phyloP scores from a whole-genome alignment of 2,888 invertebrate species.

The Bembecia ichneumoniformis region DNA sequence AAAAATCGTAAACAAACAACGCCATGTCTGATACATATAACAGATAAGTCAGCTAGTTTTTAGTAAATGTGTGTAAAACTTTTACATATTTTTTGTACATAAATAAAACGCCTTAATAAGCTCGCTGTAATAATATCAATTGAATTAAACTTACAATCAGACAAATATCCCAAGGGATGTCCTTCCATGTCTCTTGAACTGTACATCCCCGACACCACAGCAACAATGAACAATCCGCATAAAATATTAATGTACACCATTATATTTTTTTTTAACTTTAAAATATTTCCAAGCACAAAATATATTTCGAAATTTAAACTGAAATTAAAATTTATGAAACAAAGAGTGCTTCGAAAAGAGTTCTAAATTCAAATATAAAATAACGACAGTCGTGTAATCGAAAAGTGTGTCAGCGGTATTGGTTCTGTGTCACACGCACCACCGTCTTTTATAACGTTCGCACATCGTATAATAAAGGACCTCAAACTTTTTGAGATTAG shows the following conservation, averaged over 20 bases:
- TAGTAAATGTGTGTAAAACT: no score
- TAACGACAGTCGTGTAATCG: neutral
- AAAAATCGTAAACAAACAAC: no score
- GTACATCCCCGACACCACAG: conserved; percentile 21
- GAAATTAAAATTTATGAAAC: neutral
- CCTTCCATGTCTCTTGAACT: conserved; percentile 40
- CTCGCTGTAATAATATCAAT: neutral
- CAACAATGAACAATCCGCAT: conserved; percentile 11
- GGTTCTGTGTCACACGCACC: neutral
- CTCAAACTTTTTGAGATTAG: neutral
- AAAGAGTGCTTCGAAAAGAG: neutral
- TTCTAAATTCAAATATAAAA: neutral
- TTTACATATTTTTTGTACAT: no score
- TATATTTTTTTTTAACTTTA: neutral
- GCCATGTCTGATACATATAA: no score
- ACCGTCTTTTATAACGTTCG: neutral
- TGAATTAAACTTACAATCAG: conserved; percentile 35
- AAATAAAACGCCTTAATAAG: no score
- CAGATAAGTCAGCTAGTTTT: no score
- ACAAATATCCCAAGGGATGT: conserved; percentile 37
- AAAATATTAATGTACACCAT: neutral
- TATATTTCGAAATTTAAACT: no score
- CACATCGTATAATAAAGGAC: neutral
- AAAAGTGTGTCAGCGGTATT: neutral
- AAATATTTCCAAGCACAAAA: no score